A percentile compares a stretch with the other conserved stretches of the same genome.
Conservation (phyloP, 2,888 invertebrate genomes). For the Pammene fasciana region DNA sequence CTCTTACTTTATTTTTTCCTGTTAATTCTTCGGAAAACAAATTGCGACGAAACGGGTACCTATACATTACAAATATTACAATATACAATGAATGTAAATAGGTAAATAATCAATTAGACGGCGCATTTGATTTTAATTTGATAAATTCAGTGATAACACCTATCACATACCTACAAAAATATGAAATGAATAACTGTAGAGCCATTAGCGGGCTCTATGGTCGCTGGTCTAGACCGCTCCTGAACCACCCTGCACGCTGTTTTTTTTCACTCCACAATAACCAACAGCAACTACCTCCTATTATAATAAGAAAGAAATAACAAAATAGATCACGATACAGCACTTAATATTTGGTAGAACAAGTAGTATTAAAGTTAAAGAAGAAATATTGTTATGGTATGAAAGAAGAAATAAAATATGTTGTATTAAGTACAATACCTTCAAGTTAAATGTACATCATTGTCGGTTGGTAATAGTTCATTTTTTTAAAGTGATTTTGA, state of each 20-base stretch:
- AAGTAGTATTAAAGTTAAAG: conserved; percentile 1
- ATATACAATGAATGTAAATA: no score
- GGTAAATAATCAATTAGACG: no score
- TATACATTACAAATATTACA: neutral
- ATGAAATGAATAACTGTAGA: neutral
- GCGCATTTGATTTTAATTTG: neutral
- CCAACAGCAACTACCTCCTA: neutral
- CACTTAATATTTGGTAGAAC: conserved; percentile 30
- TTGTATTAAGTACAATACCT: no score
- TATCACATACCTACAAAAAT: neutral
- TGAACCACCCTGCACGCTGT: neutral
- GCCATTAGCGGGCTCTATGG: neutral
- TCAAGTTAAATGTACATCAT: no score
- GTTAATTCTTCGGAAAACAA: neutral
- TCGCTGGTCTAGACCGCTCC: neutral
- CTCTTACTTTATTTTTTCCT: neutral
- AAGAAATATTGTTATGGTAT: conserved; percentile 21
- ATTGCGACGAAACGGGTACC: neutral
- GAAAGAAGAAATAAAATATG: neutral
- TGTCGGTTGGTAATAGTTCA: no score
- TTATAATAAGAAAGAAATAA: conserved; percentile 5
- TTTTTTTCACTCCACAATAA: neutral
- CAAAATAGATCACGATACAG: conserved; percentile 3
- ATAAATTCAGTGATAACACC: neutral
- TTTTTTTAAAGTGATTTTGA: no score